Evolutionary conservation across 1,140 invertebrate species (phyloP).

Genomic region (Chelonus insularis): DNA sequence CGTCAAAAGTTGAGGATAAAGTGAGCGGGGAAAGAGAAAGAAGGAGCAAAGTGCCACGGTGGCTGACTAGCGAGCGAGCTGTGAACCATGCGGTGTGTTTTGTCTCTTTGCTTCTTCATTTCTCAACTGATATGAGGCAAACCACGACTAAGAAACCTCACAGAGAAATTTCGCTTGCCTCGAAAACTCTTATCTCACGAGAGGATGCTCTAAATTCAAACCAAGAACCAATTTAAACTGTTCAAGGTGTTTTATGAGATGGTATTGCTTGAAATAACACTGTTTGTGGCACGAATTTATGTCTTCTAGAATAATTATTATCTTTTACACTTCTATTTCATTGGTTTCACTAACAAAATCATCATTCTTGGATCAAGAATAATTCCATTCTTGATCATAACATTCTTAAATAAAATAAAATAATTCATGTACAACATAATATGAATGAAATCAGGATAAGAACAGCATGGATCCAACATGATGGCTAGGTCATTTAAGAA

Average conservation of each 20-base stretch:
- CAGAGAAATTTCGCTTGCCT: slow-evolving; percentile 56
- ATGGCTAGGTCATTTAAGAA: no score
- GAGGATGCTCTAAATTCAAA: slow-evolving; percentile 37
- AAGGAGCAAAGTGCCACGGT: slow-evolving; percentile 48
- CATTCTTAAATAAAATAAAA: no score
- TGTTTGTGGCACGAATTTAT: no score
- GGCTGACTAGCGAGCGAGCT: slow-evolving; percentile 54
- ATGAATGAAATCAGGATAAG: no score
- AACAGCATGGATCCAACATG: no score
- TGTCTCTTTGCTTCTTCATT: slow-evolving; percentile 29
- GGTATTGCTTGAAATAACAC: slow-evolving; percentile 42
- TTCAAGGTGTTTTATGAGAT: slow-evolving; percentile 39
- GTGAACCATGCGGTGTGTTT: slow-evolving; percentile 40
- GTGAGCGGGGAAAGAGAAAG: slow-evolving; percentile 7
- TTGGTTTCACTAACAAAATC: no score
- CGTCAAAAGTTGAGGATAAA: slow-evolving; percentile 4
- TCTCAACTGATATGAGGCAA: not conserved
- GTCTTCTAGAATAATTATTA: no score
- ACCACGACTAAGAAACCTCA: slow-evolving; percentile 30
- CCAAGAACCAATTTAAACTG: not conserved
- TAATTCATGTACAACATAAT: no score
- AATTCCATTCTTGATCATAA: no score
- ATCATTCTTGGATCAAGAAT: no score
- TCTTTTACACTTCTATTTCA: no score
- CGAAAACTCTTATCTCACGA: slow-evolving; percentile 4